phyloP scores from a whole-genome alignment of 92 coral and sea anemone genomes.

The Porites lobata region DNA sequence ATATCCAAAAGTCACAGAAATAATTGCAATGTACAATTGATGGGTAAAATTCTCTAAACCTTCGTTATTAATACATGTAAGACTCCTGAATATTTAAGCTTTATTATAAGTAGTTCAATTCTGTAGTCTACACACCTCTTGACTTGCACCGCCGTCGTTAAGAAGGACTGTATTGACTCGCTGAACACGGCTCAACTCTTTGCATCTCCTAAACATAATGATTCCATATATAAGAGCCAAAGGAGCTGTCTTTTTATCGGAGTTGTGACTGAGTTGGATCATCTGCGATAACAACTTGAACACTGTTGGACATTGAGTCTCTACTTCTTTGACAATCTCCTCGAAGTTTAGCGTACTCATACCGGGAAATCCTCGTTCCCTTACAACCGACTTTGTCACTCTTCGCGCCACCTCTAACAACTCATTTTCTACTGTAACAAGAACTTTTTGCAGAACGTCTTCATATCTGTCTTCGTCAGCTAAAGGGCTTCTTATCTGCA shows the following conservation, averaged over 20 bases:
- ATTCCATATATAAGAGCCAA: slow-evolving; percentile 54
- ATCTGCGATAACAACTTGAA: slow-evolving; percentile 33
- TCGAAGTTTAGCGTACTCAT: slow-evolving; percentile 46
- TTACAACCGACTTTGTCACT: slow-evolving; percentile 53
- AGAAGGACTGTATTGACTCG: slow-evolving; percentile 57
- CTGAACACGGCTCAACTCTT: slow-evolving; percentile 57
- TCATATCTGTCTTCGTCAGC: slow-evolving; percentile 18
- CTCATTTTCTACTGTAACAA: slow-evolving; percentile 56
- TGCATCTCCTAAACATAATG: slow-evolving; percentile 53
- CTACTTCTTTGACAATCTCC: slow-evolving; percentile 40
- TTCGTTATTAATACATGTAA: slow-evolving; percentile 1
- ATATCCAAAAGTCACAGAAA: slow-evolving; percentile 6
- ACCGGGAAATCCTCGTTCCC: slow-evolving; percentile 45
- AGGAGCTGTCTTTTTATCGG: slow-evolving; percentile 48
- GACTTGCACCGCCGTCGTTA: slow-evolving; percentile 40
- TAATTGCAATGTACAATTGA: slow-evolving; percentile 7
- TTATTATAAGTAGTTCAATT: not conserved
- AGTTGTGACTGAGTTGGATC: slow-evolving; percentile 25
- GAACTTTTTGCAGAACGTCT: slow-evolving; percentile 41
- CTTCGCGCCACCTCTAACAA: slow-evolving; percentile 64
- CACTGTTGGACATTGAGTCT: slow-evolving; percentile 47
- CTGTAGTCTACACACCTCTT: slow-evolving; percentile 42
- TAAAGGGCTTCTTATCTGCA: slow-evolving; percentile 16
- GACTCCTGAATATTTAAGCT: slow-evolving; percentile 4
- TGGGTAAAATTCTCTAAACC: slow-evolving; percentile 3